These are phyloP conservation scores for Drosophila oshimai DNA, from an alignment of 1,140 invertebrate species.

Conservation along the genomic window DNA sequence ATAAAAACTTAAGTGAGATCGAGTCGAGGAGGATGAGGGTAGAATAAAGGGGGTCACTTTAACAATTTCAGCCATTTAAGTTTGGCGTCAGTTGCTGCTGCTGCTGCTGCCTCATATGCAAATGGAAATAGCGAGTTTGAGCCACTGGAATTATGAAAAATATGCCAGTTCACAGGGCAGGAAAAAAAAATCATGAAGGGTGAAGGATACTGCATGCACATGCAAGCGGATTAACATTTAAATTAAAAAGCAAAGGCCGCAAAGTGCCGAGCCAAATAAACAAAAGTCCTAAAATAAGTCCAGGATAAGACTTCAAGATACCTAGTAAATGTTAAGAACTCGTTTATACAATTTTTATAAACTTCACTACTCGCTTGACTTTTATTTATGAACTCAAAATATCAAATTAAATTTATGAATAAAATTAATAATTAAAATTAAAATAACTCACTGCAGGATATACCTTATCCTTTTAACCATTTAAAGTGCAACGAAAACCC, in stretches of 20 bases:
- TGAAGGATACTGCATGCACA: constrained; percentile 26
- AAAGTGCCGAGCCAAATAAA: constrained; percentile 22
- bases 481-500: not conserved
- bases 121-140: constrained; percentile 19
- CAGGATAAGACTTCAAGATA: not conserved
- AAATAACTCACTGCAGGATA: not conserved
- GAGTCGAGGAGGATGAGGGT: not conserved
- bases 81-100: constrained; percentile 44
- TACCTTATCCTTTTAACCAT: not conserved
- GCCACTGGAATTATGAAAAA: constrained; percentile 58
- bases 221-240: constrained; percentile 69
- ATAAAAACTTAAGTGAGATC: constrained; percentile 74
- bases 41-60: constrained; percentile 18
- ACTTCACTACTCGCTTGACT: no score
- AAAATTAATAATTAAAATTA: not conserved
- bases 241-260: constrained; percentile 57
- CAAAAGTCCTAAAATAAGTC: not conserved
- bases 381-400: no score
- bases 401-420: not conserved
- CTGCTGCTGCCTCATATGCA: constrained; percentile 44
- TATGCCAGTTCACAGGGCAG: constrained; percentile 44
- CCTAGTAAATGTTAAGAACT: constrained; percentile 5
- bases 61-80: constrained; percentile 54
- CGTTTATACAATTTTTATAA: no score
- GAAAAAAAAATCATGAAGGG: not conserved